Percentiles rank a stretch among this genome's conserved stretches.
Evolutionary conservation across 30 jellyfish, hydroid and myxozoan species (phyloP).

Genomic region (Cassiopea andromeda): DNA sequence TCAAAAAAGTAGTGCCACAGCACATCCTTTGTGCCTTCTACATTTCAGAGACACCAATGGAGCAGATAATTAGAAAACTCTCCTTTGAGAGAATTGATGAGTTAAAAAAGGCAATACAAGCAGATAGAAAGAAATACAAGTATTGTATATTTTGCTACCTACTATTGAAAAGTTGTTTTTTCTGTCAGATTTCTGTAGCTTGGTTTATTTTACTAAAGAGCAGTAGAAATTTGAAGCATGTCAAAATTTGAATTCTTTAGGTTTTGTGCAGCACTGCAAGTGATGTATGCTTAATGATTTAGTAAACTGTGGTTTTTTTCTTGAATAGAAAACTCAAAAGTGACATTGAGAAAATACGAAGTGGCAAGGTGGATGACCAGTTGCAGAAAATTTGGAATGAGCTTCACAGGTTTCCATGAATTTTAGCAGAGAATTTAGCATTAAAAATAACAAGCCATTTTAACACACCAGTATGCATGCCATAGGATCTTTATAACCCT

Average conservation of each 20-base stretch:
- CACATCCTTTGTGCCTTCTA: background rate
- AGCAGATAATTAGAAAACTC: conserved; percentile 85
- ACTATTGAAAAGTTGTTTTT: background rate
- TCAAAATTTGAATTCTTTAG: too few species aligned
- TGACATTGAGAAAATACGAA: conserved; percentile 84
- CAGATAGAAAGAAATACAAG: conserved; percentile 86
- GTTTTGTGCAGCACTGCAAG: too few species aligned
- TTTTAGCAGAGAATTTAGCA: background rate
- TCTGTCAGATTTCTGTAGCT: background rate
- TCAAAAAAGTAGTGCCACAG: background rate
- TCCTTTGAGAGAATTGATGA: conserved; percentile 95
- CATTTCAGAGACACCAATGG: conserved; percentile 92
- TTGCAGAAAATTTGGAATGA: conserved; percentile 87
- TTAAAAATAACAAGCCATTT: background rate
- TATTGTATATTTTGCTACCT: background rate
- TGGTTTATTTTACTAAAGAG: background rate
- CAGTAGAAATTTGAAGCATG: too few species aligned
- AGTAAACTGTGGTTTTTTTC: background rate
- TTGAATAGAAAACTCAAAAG: conserved; percentile 72
- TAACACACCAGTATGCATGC: too few species aligned
- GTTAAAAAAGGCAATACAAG: conserved; percentile 80
- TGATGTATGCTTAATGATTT: too few species aligned
- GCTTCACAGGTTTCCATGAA: conserved; percentile 67
- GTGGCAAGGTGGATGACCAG: conserved; percentile 91
- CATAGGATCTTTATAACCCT: too few species aligned